Evolutionary conservation across 2,113 vertebrate genomes (phyloP).

Genomic region (Lepus americanus): DNA sequence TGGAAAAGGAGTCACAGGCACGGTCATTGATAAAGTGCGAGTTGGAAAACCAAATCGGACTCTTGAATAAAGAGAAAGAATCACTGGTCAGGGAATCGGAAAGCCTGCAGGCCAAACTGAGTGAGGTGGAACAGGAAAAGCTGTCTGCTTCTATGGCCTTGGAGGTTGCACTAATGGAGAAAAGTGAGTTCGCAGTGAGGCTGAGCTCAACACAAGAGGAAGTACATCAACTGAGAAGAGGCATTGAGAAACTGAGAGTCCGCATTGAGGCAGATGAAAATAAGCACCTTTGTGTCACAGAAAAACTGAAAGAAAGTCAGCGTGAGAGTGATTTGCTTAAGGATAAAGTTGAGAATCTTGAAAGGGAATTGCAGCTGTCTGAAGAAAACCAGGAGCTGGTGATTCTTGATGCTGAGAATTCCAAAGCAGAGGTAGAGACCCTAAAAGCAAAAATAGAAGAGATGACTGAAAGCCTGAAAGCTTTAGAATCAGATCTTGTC

Average conservation of each 20-base stretch:
- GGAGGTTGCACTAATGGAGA: conserved; percentile 91
- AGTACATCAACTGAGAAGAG: conserved; percentile 89
- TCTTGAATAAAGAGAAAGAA: conserved; percentile 87
- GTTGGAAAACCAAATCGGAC: conserved; percentile 85
- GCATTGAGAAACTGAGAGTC: conserved; percentile 94
- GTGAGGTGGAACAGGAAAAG: conserved; percentile 87
- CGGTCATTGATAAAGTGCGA: conserved; percentile 83
- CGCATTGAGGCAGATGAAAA: conserved; percentile 95
- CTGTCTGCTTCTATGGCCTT: conserved; percentile 88
- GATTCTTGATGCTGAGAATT: conserved; percentile 90
- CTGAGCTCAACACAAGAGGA: conserved; percentile 93
- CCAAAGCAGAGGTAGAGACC: conserved; percentile 90
- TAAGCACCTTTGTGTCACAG: conserved; percentile 87
- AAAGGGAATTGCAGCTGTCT: conserved; percentile 89
- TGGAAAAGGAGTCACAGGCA: conserved; percentile 83
- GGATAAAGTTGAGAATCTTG: conserved; percentile 90
- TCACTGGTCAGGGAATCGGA: conserved; percentile 86
- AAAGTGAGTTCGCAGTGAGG: conserved; percentile 90
- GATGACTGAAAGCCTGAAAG: conserved; percentile 65
- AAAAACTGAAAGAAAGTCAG: conserved; percentile 90
- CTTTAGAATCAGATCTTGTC: conserved; percentile 79
- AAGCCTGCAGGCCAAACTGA: conserved; percentile 87
- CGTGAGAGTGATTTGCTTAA: conserved; percentile 87
- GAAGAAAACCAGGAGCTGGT: conserved; percentile 89
- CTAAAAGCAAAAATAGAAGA: conserved; percentile 83